Evolutionary conservation across 2,797 vertebrate genomes (phyloP), one percentile per base, ranked within the genome.

Genomic region (Peromyscus aztecus): DNA sequence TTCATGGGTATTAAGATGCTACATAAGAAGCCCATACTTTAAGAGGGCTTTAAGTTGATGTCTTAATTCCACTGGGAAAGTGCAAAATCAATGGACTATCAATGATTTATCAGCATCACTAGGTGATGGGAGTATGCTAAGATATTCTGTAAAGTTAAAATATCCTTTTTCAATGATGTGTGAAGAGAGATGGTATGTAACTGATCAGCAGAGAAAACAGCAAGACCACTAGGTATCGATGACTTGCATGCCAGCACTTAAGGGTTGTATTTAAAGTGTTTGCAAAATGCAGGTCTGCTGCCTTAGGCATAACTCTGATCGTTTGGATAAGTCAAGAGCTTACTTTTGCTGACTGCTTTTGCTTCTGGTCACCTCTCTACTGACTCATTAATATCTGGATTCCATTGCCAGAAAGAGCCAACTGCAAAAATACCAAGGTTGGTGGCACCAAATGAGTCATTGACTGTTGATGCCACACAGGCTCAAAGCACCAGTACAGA

Each of bases 361-460:
- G 57, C 23, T 91, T 91, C 84, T 27, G 90, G 55, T 93, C 73
- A 76, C 23, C 17, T 89, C 57, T 95, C 88, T 61, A 46, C 4
- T 52, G 85, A 77, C 29, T 92, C 93, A 89, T 11, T 83, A 94
- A 81, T 92, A 96, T 96, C 92, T 95, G 63, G 40, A 83, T 40
- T 90, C 52, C 0, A 75, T 27, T 11, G 10, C 80, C 75, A 31
- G 55, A 37, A 90, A 83, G 17, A 78, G 31, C 27, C 57, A 55
- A 75, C 73, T 71, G 75, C 2, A 34, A 65, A 89, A 96, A 82
- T 73, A 59, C 27, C 67, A 65, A 85, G 29, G 34, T 75, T 13
- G 3, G 4, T 17, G 10, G 55, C n/a, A 82, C 7, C 49, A 84
- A 73, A 81, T 89, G 31, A 94, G 34, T 16, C 52, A 2, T 0